Percentiles rank a stretch among this genome's conserved stretches.
phyloP scores from a whole-genome alignment of 2,888 invertebrate genomes.

The Epirrhoe alternata region DNA sequence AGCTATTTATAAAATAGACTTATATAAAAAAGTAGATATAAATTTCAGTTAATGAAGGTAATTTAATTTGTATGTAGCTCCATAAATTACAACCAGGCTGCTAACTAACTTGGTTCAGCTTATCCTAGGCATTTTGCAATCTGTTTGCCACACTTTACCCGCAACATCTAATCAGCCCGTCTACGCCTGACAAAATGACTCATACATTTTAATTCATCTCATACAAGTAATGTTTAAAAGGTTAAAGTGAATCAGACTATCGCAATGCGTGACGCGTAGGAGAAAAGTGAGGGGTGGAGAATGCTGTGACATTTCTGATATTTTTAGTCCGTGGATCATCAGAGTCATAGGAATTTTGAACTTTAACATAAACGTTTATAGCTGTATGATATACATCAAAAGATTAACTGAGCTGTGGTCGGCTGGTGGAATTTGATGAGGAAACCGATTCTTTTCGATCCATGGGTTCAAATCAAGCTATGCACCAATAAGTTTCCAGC shows the following conservation, averaged over 20 bases:
- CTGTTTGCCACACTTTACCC: not conserved
- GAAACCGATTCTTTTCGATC: too few species aligned
- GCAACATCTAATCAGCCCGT: slow-evolving; percentile 11
- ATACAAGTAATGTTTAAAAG: slow-evolving; percentile 25
- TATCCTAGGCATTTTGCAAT: not conserved
- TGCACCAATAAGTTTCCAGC: too few species aligned
- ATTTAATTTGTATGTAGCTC: slow-evolving; percentile 1
- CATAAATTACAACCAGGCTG: not conserved
- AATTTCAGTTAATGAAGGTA: too few species aligned
- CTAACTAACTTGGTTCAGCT: not conserved
- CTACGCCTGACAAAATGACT: slow-evolving; percentile 21
- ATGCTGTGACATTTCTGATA: slow-evolving; percentile 25
- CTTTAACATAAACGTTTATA: slow-evolving; percentile 6
- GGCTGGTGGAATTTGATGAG: too few species aligned
- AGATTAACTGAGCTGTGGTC: too few species aligned
- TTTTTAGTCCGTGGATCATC: slow-evolving; percentile 25
- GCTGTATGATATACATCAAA: not conserved
- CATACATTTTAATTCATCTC: slow-evolving; percentile 16
- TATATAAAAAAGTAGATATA: too few species aligned
- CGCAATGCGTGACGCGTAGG: slow-evolving; percentile 15
- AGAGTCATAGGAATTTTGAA: slow-evolving; percentile 22
- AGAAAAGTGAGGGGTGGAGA: slow-evolving; percentile 3
- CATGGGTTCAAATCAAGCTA: too few species aligned
- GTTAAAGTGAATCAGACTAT: slow-evolving; percentile 30
- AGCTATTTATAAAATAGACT: too few species aligned